phyloP scores from a whole-genome alignment of 2,888 invertebrate species.

The Melieria picta region DNA sequence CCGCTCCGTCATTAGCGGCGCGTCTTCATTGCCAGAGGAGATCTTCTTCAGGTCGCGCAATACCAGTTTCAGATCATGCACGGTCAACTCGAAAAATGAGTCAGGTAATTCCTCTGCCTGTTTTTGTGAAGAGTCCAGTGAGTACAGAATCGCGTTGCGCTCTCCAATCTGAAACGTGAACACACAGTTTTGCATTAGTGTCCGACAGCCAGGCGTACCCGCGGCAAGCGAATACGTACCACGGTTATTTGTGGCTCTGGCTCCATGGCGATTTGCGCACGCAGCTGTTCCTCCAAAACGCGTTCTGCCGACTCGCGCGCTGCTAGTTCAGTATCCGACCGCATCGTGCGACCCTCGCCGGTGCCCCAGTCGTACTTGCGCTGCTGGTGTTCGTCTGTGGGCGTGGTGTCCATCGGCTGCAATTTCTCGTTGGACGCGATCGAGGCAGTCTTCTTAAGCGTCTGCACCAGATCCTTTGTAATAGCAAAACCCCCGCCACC shows the following conservation, averaged over 20 bases:
- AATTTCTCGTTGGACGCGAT: constrained; percentile 50
- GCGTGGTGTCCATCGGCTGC: constrained; percentile 6
- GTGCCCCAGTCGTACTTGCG: constrained; percentile 60
- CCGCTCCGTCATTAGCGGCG: constrained; percentile 77
- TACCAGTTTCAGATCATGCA: constrained; percentile 82
- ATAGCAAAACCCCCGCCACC: constrained; percentile 54
- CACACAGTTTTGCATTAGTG: neutral
- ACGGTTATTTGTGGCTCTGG: constrained; percentile 55
- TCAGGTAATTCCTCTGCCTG: constrained; percentile 81
- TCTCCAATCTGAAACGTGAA: constrained; percentile 73
- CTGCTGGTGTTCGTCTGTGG: constrained; percentile 33
- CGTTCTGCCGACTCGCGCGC: constrained; percentile 37
- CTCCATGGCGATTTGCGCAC: constrained; percentile 40
- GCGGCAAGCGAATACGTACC: constrained; percentile 45
- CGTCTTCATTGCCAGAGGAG: constrained; percentile 74
- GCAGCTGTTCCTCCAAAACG: constrained; percentile 31
- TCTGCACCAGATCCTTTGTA: constrained; percentile 57
- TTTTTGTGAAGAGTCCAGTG: constrained; percentile 71
- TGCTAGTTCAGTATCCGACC: constrained; percentile 28
- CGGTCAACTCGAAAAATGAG: constrained; percentile 87
- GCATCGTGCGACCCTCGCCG: constrained; percentile 55
- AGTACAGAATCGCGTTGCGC: constrained; percentile 80
- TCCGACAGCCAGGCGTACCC: neutral
- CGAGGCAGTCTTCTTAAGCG: constrained; percentile 47
- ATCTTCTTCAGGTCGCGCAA: constrained; percentile 78